These are phyloP conservation scores for Nixonia krombeini DNA, from an alignment of 1,140 invertebrate genomes.

Conservation along the genomic window DNA sequence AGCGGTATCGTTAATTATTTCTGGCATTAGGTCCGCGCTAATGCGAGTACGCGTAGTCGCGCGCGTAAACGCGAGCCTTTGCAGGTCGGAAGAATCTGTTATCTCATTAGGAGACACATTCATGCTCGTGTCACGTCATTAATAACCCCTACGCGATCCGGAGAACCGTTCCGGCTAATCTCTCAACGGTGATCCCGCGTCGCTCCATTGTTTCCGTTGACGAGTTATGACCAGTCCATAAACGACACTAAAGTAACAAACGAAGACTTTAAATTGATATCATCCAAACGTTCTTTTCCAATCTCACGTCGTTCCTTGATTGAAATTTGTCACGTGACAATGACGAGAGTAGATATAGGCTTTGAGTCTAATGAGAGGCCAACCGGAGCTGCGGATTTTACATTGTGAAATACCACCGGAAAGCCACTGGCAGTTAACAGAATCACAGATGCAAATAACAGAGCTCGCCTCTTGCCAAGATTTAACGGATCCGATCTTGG, in stretches of 20 bases:
- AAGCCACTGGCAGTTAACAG: slow-evolving; percentile 56
- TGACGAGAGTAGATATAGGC: too few relatives aligned
- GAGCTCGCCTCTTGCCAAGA: slow-evolving; percentile 63
- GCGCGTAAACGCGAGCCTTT: background rate
- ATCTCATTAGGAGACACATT: slow-evolving; percentile 38
- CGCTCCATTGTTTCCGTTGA: background rate
- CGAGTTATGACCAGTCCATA: background rate
- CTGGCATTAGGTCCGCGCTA: slow-evolving; percentile 18
- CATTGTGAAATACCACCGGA: slow-evolving; percentile 55
- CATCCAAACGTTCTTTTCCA: too few relatives aligned
- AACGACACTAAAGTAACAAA: too few relatives aligned
- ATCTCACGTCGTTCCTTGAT: too few relatives aligned
- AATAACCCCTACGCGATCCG: too few relatives aligned
- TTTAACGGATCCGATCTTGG: slow-evolving; percentile 64
- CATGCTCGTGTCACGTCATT: slow-evolving; percentile 17
- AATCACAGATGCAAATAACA: slow-evolving; percentile 69
- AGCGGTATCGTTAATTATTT: slow-evolving; percentile 38
- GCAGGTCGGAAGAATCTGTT: slow-evolving; percentile 34
- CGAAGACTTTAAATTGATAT: too few relatives aligned
- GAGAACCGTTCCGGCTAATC: too few relatives aligned
- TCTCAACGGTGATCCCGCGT: background rate
- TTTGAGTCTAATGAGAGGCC: too few relatives aligned
- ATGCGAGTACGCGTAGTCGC: background rate
- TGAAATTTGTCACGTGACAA: too few relatives aligned
- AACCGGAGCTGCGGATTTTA: too few relatives aligned